phyloP scores from a whole-genome alignment of 2,113 vertebrate genomes.

The Daubentonia madagascariensis region DNA sequence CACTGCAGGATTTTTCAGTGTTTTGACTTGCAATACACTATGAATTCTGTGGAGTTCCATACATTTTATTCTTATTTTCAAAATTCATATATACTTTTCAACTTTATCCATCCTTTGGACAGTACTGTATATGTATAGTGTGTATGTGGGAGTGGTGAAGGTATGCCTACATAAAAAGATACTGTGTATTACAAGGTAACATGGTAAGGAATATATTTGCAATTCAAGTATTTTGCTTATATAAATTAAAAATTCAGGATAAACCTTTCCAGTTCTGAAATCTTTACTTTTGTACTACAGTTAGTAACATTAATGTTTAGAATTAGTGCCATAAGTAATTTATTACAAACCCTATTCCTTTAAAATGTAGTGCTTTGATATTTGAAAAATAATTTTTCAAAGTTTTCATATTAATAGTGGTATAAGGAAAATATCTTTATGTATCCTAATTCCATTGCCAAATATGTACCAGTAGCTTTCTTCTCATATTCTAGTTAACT shows the following conservation, averaged over 20 bases:
- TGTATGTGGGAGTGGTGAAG: no score
- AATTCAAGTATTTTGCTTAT: not conserved
- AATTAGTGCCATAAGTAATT: not conserved
- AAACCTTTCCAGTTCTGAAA: slow-evolving; percentile 11
- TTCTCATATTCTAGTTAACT: slow-evolving; percentile 42
- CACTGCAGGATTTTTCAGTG: not conserved
- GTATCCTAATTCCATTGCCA: not conserved
- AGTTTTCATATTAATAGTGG: not conserved
- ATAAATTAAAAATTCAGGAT: not conserved
- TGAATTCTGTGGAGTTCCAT: not conserved
- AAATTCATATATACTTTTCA: not conserved
- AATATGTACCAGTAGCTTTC: not conserved
- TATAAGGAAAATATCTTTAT: slow-evolving; percentile 2
- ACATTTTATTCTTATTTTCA: not conserved
- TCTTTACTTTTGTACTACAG: not conserved
- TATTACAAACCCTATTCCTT: not conserved
- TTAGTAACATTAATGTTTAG: slow-evolving; percentile 1
- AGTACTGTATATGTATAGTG: not conserved
- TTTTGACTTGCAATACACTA: not conserved
- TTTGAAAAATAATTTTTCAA: not conserved
- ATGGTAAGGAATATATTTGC: not conserved
- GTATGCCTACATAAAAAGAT: not conserved
- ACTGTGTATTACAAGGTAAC: not conserved
- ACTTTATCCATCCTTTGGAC: not conserved
- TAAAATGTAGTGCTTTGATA: not conserved